Evolutionary conservation across 30 jellyfish, hydroid and myxozoan genomes (phyloP), one percentile per base, ranked within the genome.

Genomic region (Aurelia sp.): DNA sequence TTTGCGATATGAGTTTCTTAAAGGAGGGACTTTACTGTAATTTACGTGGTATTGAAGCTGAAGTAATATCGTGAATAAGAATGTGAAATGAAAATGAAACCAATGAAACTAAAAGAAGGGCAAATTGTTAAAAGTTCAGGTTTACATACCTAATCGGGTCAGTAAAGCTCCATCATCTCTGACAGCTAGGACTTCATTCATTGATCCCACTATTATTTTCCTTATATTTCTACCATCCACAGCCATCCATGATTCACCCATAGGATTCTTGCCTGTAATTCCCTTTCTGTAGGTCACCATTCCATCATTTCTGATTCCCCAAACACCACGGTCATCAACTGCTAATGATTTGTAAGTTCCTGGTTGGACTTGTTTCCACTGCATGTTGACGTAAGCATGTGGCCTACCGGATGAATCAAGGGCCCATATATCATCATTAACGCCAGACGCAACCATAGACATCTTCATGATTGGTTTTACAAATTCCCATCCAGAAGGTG

Each of bases 211-310:
- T 6, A 82, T 57, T 18, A 82, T 37, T 19, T 70, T 82, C 51
- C 21, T 57, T 9, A 82, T 44, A n/a, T 57, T 69, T 8, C 4
- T 20, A 7, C 95, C 95, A 40, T 86, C 95, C 10, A 86, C 74
- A 13, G 22, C 23, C 47, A 78, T 13, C 96, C 96, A 87, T 3
- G 73, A 60, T 10, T 60, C 13, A 13, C 96, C 96, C 21, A n/a
- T 18, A 3, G 85, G 89, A n/a, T 67, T 67, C 44, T 35, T 21
- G n/a, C 37, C 60, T 13, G 96, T 66, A 33, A 87, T 78, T 6
- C 96, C 96, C 15, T 78, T 76, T 18, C 96, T 89, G 84, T 87
- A 87, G 15, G 66, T 72, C n/a, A 76, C 3, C 20, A 40, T 74
- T 15, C 95, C 89, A 20, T 76, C 70, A 21, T n/a, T 20, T 51